phyloP scores from a whole-genome alignment of 2,888 invertebrate genomes.

The Conomelus anceps region DNA sequence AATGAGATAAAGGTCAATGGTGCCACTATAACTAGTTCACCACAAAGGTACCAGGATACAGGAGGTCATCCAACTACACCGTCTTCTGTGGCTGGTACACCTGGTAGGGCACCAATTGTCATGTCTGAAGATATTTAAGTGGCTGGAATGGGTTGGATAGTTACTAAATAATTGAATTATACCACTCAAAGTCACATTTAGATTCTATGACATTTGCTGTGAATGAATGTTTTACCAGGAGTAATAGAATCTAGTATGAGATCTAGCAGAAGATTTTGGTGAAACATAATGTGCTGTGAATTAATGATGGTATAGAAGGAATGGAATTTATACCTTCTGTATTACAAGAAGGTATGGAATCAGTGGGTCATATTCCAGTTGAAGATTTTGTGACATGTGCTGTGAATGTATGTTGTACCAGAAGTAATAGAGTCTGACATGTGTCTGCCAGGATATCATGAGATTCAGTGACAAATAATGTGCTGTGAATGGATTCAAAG shows the following conservation, averaged over 20 bases:
- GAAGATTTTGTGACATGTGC: too few species aligned
- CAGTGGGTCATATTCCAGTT: too few species aligned
- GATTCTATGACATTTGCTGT: neutral
- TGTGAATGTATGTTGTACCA: neutral
- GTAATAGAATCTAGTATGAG: neutral
- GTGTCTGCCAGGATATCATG: too few species aligned
- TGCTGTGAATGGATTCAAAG: too few species aligned
- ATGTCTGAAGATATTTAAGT: constrained; percentile 33
- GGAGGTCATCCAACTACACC: constrained; percentile 23
- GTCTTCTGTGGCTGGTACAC: constrained; percentile 12
- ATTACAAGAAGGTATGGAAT: neutral
- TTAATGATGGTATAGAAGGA: neutral
- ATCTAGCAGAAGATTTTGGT: neutral
- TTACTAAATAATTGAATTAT: neutral
- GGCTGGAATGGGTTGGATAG: neutral
- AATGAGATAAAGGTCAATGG: constrained; percentile 64
- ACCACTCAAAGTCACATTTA: neutral
- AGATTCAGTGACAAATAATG: too few species aligned
- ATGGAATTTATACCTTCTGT: neutral
- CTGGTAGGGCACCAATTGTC: constrained; percentile 31
- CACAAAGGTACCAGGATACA: neutral
- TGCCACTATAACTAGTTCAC: constrained; percentile 32
- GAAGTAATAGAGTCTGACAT: too few species aligned
- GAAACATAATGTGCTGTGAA: neutral
- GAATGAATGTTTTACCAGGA: neutral